Conservation (phyloP, 1,140 invertebrate species). For the Drosophila orosa region DNA sequence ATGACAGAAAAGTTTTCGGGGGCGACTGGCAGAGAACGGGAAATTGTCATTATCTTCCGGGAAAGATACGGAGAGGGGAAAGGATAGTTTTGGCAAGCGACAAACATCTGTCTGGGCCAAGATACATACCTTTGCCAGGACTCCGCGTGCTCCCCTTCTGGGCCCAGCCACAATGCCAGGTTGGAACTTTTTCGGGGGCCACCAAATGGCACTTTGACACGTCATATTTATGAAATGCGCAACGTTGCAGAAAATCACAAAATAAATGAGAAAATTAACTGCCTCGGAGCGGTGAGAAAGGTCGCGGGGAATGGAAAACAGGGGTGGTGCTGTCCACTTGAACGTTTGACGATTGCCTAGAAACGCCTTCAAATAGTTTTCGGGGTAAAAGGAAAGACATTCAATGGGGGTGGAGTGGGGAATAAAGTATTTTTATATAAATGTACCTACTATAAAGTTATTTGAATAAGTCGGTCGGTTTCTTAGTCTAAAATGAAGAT, state of each 20-base stretch:
- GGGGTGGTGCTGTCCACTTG: conserved; percentile 57
- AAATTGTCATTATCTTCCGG: conserved; percentile 77
- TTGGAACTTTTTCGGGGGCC: conserved; percentile 44
- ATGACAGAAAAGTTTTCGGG: conserved; percentile 61
- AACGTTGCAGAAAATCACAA: conserved; percentile 78
- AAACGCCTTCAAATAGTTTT: conserved; percentile 49
- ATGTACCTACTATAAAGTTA: not conserved
- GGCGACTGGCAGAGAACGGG: conserved; percentile 36
- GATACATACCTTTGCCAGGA: conserved; percentile 27
- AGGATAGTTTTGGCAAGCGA: conserved; percentile 44
- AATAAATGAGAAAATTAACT: conserved; percentile 75
- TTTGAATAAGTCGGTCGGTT: too few species aligned
- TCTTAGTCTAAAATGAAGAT: not conserved
- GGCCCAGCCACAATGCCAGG: conserved; percentile 34
- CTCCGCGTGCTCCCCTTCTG: conserved; percentile 5
- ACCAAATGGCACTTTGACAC: conserved; percentile 74
- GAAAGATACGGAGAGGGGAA: conserved; percentile 6
- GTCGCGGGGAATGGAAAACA: not conserved
- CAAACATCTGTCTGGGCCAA: conserved; percentile 56
- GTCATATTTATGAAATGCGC: conserved; percentile 81
- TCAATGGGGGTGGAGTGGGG: not conserved
- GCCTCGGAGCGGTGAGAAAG: conserved; percentile 17
- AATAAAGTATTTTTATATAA: not conserved
- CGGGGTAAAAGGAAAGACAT: conserved; percentile 9
- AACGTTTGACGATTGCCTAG: conserved; percentile 57